These are phyloP conservation scores for Brassicogethes aeneus DNA, from an alignment of 2,888 invertebrate species.

Conservation along the genomic window DNA sequence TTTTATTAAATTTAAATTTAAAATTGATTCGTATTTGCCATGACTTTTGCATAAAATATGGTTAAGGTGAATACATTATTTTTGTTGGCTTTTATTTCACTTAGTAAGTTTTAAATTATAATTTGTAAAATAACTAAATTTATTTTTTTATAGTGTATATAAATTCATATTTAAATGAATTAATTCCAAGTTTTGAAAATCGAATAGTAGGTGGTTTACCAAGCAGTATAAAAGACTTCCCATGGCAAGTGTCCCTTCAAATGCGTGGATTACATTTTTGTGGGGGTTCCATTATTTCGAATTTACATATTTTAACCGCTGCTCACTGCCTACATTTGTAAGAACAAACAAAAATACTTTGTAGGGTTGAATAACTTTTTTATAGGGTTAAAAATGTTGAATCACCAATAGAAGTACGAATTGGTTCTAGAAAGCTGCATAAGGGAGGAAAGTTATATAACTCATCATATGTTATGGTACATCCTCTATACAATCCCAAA, in stretches of 20 bases:
- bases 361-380: not conserved
- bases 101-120: not conserved
- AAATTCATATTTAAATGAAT: too few relatives aligned
- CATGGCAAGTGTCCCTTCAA: slow-evolving; percentile 15
- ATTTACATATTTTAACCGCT: slow-evolving; percentile 10
- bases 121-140: not conserved
- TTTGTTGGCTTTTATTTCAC: too few relatives aligned
- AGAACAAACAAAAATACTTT: slow-evolving; percentile 5
- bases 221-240: slow-evolving; percentile 14
- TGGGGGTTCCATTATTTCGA: slow-evolving; percentile 14
- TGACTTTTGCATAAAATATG: too few relatives aligned
- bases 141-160: not conserved
- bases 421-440: too few relatives aligned
- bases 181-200: not conserved
- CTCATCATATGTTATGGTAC: not conserved
- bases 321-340: slow-evolving; percentile 14
- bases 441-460: too few relatives aligned
- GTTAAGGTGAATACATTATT: too few relatives aligned
- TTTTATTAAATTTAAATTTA: too few relatives aligned
- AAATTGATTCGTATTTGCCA: too few relatives aligned
- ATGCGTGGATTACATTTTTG: slow-evolving; percentile 7
- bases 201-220: slow-evolving; percentile 17
- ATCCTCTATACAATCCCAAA: not conserved
- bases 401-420: not conserved
- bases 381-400: not conserved